Conservation (phyloP, 1,140 invertebrate genomes). For the Achroia grisella region DNA sequence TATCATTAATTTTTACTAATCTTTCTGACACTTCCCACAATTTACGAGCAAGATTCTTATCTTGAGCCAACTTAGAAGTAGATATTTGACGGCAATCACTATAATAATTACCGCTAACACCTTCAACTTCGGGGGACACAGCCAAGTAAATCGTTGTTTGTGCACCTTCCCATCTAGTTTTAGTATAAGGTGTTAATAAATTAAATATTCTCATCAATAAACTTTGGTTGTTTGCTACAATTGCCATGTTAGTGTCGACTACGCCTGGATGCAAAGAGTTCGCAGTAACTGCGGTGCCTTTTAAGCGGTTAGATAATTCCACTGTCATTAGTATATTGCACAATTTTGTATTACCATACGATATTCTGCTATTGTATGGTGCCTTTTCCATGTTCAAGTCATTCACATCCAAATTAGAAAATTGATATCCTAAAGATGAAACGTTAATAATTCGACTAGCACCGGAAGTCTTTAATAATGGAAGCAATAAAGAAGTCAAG, state of each 20-base stretch:
- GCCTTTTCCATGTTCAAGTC: slow-evolving; percentile 79
- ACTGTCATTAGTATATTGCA: slow-evolving; percentile 88
- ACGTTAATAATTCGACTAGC: slow-evolving; percentile 89
- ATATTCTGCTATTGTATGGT: slow-evolving; percentile 70
- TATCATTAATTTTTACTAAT: not conserved
- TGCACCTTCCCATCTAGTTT: slow-evolving; percentile 44
- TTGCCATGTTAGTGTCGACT: slow-evolving; percentile 29
- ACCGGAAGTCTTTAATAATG: slow-evolving; percentile 83
- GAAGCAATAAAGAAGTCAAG: slow-evolving; percentile 79
- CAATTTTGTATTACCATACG: slow-evolving; percentile 87
- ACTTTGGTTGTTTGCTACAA: not conserved
- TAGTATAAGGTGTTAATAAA: not conserved
- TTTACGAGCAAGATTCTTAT: slow-evolving; percentile 13
- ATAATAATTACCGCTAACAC: slow-evolving; percentile 73
- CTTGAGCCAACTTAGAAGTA: slow-evolving; percentile 25
- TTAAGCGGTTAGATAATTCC: slow-evolving; percentile 82
- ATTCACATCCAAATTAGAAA: slow-evolving; percentile 81
- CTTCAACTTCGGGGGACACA: slow-evolving; percentile 62
- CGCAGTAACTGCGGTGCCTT: slow-evolving; percentile 82
- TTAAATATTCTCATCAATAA: not conserved
- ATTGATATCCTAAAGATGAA: slow-evolving; percentile 83
- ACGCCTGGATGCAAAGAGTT: slow-evolving; percentile 89
- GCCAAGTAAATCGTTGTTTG: slow-evolving; percentile 74
- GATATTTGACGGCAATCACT: slow-evolving; percentile 55
- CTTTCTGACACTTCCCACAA: not conserved